Base-by-base conservation (phyloP, 2,888 invertebrate genomes). In the Pardosa pseudoannulata region DNA sequence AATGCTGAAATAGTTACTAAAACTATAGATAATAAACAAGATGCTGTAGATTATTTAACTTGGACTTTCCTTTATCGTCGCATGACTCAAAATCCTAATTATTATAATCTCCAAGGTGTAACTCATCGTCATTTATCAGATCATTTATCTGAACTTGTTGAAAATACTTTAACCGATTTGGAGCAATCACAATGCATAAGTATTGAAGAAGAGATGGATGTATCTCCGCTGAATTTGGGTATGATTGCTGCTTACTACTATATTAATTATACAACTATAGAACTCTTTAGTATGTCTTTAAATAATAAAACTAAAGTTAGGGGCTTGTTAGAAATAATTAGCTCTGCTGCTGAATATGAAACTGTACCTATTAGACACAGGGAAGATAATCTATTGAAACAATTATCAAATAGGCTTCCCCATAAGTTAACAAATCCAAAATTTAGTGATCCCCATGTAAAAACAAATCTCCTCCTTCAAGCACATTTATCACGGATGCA, bases 161-260 rank as follows among this genome's bases (percentile, higher is more conserved):
- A 99, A 92, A 96, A 95, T 83, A 99, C 99, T 0, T 93, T 99
- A 7, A 95, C 94, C 41, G 98, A 99, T 92, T 93, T 99, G 90
- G 98, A 98, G 91, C 97, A 98, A 91, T 97, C 98, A 0, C 85
- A 90, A 91, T 99, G 99, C 91, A 98, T 99, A 90, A 96, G 97
- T 72, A 94, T 99, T 7, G 98, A 99, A 91, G 99, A 99, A 89
- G 99, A 99, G 90, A 97, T 99, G 95, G 98, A 99, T 91, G 96
- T 97, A 0, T 94, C 97, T 86, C 98, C 99, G 0, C 93, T 99
- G 41, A 99, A 99, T 93, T 93, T 99, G 91, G 99, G 99, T 91
- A 99, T 99, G 98, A 99, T 99, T 91, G 99, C 99, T 0, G 98
- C 99, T 0, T 99, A 99, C 92, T 99, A 99, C 92, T 99, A 99